Evolutionary conservation across 2,888 invertebrate species (phyloP).

Genomic region (Drosophila seclusa): DNA sequence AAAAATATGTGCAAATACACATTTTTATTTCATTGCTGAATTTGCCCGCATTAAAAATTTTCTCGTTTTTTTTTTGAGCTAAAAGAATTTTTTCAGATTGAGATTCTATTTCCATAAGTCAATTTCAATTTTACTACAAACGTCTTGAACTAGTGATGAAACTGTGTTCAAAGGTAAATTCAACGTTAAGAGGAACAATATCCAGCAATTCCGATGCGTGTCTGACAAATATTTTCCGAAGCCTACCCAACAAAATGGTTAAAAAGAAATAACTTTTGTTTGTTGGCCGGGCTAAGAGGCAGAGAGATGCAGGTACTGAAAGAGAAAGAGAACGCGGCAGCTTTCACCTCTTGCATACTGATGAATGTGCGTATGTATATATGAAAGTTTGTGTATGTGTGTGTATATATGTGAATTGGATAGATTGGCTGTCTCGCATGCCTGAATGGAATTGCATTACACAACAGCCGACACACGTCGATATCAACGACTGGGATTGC

Average conservation of each 20-base stretch:
- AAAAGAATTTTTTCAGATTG: background rate
- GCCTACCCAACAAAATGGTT: slow-evolving; percentile 60
- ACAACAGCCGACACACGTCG: slow-evolving; percentile 59
- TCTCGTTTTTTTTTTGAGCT: background rate
- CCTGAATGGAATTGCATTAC: slow-evolving; percentile 80
- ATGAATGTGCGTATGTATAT: slow-evolving; percentile 57
- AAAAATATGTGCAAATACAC: background rate
- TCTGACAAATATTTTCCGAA: slow-evolving; percentile 54
- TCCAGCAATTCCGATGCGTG: slow-evolving; percentile 39
- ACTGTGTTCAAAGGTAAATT: slow-evolving; percentile 2
- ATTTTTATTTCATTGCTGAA: background rate
- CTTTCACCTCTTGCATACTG: slow-evolving; percentile 77
- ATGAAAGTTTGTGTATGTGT: slow-evolving; percentile 1
- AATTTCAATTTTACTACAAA: background rate
- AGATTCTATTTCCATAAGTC: background rate
- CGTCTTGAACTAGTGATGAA: background rate
- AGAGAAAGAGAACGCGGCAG: slow-evolving; percentile 29
- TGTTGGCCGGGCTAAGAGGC: slow-evolving; percentile 49
- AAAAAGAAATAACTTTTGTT: slow-evolving; percentile 74
- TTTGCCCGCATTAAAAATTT: background rate
- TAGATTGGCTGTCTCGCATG: slow-evolving; percentile 79
- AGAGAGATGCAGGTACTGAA: slow-evolving; percentile 11
- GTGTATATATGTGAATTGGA: slow-evolving; percentile 63
- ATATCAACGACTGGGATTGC: slow-evolving; percentile 41
- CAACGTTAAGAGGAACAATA: slow-evolving; percentile 34